Conservation (phyloP, 2,113 vertebrate genomes). For the Phylloscopus trochilus region DNA sequence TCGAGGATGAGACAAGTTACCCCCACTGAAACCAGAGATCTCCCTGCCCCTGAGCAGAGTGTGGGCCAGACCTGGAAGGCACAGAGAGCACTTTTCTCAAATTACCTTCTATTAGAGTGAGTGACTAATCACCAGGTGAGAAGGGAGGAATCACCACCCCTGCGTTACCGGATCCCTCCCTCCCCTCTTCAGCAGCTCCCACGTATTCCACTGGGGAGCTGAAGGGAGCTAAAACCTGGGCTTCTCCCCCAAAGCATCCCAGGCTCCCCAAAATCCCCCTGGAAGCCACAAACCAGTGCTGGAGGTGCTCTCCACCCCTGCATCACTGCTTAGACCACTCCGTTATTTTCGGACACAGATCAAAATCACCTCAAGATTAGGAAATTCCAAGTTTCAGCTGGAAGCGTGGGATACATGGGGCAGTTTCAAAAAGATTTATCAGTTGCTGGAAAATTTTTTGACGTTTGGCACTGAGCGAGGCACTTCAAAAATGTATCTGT, state of each 20-base stretch:
- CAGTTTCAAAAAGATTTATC: constrained; percentile 9
- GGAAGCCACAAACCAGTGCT: background rate
- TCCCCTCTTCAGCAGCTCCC: background rate
- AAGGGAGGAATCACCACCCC: background rate
- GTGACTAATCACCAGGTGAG: background rate
- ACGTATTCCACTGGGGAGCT: background rate
- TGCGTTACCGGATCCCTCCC: background rate
- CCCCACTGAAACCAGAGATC: background rate
- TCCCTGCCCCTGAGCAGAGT: background rate
- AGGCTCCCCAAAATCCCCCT: background rate
- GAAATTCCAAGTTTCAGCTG: background rate
- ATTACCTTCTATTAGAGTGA: background rate
- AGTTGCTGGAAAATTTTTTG: background rate
- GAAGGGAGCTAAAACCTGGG: background rate
- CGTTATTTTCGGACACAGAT: background rate
- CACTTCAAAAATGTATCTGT: background rate
- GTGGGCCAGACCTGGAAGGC: background rate
- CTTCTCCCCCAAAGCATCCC: background rate
- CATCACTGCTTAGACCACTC: background rate
- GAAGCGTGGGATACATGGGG: background rate
- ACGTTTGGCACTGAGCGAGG: background rate
- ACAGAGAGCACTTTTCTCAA: background rate
- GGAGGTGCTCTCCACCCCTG: background rate
- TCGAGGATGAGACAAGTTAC: fast-evolving
- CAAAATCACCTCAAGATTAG: background rate